Conservation (phyloP, 2,113 vertebrate genomes). For the Coptodon rendalli region DNA sequence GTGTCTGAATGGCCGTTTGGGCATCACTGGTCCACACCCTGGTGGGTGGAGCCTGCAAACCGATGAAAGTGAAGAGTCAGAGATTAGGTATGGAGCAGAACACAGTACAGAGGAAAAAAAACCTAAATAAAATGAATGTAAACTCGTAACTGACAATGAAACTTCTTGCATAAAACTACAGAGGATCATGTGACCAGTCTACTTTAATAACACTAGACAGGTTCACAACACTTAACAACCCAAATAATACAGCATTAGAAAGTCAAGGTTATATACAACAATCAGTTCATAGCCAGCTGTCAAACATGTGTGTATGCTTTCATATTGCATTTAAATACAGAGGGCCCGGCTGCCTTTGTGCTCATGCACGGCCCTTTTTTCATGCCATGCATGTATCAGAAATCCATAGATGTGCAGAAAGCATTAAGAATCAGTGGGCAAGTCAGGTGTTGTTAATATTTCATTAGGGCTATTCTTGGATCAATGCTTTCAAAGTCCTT, state of each 20-base stretch:
- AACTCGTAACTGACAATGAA: neutral
- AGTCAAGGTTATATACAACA: neutral
- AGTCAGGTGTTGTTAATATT: conserved; percentile 75
- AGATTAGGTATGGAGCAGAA: neutral
- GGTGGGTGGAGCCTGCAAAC: conserved; percentile 8
- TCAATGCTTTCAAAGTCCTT: conserved; percentile 76
- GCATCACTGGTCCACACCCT: neutral
- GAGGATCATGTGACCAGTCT: neutral
- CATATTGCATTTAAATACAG: neutral
- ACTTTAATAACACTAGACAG: neutral
- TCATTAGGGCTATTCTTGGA: conserved; percentile 82
- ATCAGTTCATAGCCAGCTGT: neutral
- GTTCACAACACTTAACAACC: neutral
- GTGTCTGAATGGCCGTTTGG: conserved; percentile 45
- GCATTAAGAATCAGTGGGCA: conserved; percentile 52
- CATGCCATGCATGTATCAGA: conserved; percentile 20
- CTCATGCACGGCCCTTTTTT: neutral
- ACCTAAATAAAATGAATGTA: neutral
- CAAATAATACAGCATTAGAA: neutral
- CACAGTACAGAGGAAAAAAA: neutral
- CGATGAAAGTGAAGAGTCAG: neutral
- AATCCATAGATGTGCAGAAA: conserved; percentile 66
- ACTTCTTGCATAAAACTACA: neutral
- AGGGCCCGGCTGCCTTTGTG: neutral
- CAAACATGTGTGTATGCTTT: neutral